Evolutionary conservation across 53 echinoderm and acorn worm species (phyloP).

Genomic region (Henricia sp.): DNA sequence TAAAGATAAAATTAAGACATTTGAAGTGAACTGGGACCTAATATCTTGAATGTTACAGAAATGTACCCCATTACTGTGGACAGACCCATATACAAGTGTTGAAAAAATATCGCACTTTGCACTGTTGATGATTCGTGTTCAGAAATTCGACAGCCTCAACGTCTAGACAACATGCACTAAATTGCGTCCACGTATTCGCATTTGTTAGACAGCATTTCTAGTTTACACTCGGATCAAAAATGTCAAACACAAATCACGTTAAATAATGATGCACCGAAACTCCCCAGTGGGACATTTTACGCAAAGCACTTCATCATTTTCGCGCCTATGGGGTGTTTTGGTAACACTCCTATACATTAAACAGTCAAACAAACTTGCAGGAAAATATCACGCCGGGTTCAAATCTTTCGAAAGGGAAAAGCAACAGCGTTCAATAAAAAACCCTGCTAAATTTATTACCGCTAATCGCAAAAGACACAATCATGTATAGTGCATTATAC

Average conservation of each 20-base stretch:
- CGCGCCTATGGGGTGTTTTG: not conserved
- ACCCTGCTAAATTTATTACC: constrained; percentile 12
- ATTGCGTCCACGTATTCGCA: too few relatives aligned
- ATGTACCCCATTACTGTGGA: too few relatives aligned
- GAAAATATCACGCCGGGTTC: constrained; percentile 1
- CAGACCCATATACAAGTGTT: too few relatives aligned
- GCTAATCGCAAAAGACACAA: constrained; percentile 4
- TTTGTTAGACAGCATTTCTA: too few relatives aligned
- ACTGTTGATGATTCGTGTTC: too few relatives aligned
- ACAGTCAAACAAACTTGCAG: not conserved
- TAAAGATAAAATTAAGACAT: too few relatives aligned
- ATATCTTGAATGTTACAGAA: too few relatives aligned
- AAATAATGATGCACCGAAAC: not conserved
- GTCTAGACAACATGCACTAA: too few relatives aligned
- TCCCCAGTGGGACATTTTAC: not conserved
- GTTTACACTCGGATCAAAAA: not conserved
- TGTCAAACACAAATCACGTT: not conserved
- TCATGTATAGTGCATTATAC: constrained; percentile 37
- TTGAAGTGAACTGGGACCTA: too few relatives aligned
- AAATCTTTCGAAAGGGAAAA: not conserved
- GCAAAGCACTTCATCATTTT: constrained; percentile 19
- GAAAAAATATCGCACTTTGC: too few relatives aligned
- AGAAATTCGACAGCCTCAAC: too few relatives aligned
- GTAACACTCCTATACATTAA: constrained; percentile 1
- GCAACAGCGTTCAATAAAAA: constrained; percentile 14